Evolutionary conservation across 1,140 invertebrate species (phyloP).

Genomic region (Drosophila nigromelanica): DNA sequence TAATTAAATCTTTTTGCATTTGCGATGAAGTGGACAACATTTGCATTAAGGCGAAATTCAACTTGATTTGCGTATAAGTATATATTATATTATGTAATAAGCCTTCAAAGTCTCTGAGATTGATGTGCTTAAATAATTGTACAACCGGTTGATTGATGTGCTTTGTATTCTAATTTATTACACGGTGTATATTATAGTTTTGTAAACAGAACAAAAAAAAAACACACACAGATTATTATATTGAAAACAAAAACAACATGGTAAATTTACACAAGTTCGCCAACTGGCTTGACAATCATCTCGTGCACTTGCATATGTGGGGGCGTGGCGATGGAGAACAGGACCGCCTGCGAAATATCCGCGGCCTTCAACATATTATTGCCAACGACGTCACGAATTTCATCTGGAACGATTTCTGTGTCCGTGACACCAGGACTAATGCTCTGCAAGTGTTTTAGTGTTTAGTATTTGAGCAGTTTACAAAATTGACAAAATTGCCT

Average conservation of each 20-base stretch:
- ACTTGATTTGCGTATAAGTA: no score
- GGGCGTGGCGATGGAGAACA: conserved; percentile 85
- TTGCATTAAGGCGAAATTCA: no score
- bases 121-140: no score
- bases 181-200: no score
- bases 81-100: no score
- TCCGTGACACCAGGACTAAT: conserved; percentile 86
- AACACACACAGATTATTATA: background rate
- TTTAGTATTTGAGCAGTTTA: no score
- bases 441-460: conserved; percentile 83
- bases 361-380: conserved; percentile 72
- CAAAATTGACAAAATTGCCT: no score
- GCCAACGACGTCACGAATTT: conserved; percentile 26
- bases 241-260: no score
- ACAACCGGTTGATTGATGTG: conserved; percentile 16
- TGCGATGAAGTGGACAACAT: no score
- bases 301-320: conserved; percentile 84
- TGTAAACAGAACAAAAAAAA: conserved; percentile 2
- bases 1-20: no score
- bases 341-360: conserved; percentile 85
- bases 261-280: conserved; percentile 54
- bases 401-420: conserved; percentile 85
- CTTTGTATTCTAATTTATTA: conserved; percentile 16
- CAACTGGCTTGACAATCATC: conserved; percentile 72
- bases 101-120: no score